Percentiles rank a stretch among this genome's conserved stretches.
phyloP scores from a whole-genome alignment of 2,797 vertebrate genomes.

The Argyrosomus regius region DNA sequence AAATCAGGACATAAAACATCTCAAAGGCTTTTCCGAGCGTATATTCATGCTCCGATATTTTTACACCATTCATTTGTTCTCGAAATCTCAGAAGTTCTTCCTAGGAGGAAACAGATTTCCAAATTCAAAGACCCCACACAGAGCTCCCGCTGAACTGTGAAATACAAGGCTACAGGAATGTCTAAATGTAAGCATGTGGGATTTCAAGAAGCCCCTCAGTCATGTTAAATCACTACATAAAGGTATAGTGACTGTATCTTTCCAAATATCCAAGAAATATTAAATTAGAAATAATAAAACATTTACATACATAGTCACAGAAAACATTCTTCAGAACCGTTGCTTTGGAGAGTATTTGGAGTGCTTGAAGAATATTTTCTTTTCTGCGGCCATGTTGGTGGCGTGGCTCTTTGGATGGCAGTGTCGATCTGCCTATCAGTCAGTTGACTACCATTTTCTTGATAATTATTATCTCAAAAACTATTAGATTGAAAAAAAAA shows the following conservation, averaged over 20 bases:
- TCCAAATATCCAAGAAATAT: not conserved
- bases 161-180: constrained; percentile 37
- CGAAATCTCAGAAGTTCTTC: constrained; percentile 69
- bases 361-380: not conserved
- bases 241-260: not conserved
- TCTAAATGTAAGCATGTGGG: not conserved
- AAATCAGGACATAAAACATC: constrained; percentile 63
- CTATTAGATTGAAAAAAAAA: not conserved
- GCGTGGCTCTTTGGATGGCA: not conserved
- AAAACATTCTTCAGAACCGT: not conserved
- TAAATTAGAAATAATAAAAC: not conserved
- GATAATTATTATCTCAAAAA: not conserved
- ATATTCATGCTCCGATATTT: constrained; percentile 68
- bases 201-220: constrained; percentile 18
- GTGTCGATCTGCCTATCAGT: not conserved
- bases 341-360: not conserved
- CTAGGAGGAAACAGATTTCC: constrained; percentile 71
- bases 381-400: not conserved
- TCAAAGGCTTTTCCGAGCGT: constrained; percentile 62
- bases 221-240: not conserved
- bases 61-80: constrained; percentile 69
- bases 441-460: not conserved
- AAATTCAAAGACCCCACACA: constrained; percentile 67
- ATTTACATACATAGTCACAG: not conserved
- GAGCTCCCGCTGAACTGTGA: constrained; percentile 46